Base-by-base conservation (phyloP, 2,113 vertebrate genomes). In the Hemiprocne comata region DNA sequence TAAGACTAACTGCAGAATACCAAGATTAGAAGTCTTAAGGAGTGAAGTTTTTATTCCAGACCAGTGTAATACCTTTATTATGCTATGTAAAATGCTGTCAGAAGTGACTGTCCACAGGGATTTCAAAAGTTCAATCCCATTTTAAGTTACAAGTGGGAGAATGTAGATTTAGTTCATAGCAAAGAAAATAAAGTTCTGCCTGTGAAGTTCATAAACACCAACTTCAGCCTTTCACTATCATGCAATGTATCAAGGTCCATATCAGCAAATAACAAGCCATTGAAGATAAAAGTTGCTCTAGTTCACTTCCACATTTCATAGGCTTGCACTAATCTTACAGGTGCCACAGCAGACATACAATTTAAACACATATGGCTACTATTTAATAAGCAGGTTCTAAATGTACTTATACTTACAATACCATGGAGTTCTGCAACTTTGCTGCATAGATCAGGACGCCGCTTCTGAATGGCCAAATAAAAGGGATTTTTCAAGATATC, bases 401-500 rank as follows among this genome's bases (percentile, higher is more conserved):
- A 60, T 28, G 7, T 7, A 1, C 2, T 46, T 23, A 31, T 77
- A 98, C 99, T 99, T 98, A 99, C 99, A 65, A 99, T 98, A 94
- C 99, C 99, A 71, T 98, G 99, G 14, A 98, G 89, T 75, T 99
- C 98, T 38, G 99, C 99, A 87, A 98, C 99, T 90, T 96, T 98
- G 87, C 93, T 97, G 95, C 98, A 99, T 8, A 99, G 98, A 94
- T 99, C 99, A 9, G 99, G 99, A 69, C 98, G 98, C 84, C 97
- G 98, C 95, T 99, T 99, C 95, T 99, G 98, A 94, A 99, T 96
- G 38, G 99, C 98, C 98, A 99, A 75, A 97, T 99, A 99, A 97
- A 99, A 99, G 58, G 98, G 98, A 89, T 99, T 99, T 97, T 98
- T 99, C 97, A 98, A 97, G 97, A 99, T 98, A 96, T 99, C 98